These are phyloP conservation scores for Nudaria mundana DNA, from an alignment of 2,888 invertebrate genomes.

Conservation along the genomic window DNA sequence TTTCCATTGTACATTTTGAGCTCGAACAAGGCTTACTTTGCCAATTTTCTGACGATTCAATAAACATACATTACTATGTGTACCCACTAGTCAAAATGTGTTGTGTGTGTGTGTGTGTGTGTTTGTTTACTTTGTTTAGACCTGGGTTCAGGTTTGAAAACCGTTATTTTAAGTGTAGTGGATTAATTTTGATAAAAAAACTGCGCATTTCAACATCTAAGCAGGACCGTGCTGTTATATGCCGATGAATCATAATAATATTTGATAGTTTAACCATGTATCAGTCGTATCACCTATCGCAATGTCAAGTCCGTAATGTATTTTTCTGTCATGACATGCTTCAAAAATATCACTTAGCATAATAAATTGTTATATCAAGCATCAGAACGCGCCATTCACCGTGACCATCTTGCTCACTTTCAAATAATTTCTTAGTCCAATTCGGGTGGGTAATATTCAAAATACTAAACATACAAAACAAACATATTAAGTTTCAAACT, in stretches of 20 bases:
- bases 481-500: no score
- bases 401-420: no score
- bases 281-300: no score
- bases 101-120: conserved; percentile 9
- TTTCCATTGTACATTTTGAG: conserved; percentile 28
- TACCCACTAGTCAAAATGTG: conserved; percentile 14
- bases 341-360: no score
- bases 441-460: no score
- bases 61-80: conserved; percentile 22
- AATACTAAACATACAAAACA: not conserved
- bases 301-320: conserved; percentile 19
- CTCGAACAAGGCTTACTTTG: conserved; percentile 25
- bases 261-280: conserved; percentile 37
- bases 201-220: not conserved
- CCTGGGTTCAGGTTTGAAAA: conserved; percentile 4
- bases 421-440: no score
- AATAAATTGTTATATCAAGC: no score
- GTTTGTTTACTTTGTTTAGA: conserved; percentile 4
- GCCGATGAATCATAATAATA: conserved; percentile 25
- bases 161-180: conserved; percentile 8
- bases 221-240: conserved; percentile 7
- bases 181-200: conserved; percentile 4
- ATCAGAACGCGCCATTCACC: no score
- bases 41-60: conserved; percentile 29
- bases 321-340: conserved; percentile 17